Evolutionary conservation across 2,113 vertebrate species (phyloP), one percentile per base, ranked within the genome.

Genomic region (Aegotheles bennettii): DNA sequence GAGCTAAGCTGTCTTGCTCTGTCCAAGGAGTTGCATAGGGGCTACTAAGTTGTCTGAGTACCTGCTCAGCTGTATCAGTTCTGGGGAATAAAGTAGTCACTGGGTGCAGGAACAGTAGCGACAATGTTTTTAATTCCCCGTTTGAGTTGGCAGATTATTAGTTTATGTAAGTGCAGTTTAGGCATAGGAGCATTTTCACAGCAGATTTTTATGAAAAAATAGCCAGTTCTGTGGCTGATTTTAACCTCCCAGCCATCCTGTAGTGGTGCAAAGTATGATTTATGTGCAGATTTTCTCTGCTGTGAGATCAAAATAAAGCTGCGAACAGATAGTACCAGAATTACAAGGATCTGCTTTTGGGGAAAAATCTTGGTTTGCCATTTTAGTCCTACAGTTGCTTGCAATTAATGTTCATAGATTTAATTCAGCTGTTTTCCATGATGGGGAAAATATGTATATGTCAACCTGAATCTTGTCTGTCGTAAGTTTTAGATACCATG

Each of bases 241-340:
- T 53, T 87, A 73, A 74, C 28, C 43, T 85, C 11, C 16, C n/a
- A 80, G 28, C 57, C 29, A 12, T 79, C 76, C 85, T 93, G 21
- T 53, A 68, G 25, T 60, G 21, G 31, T 85, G 31, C 28, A 71
- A 82, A 82, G 13, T 68, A 24, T 64, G 36, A 57, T 67, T 77
- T 93, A 40, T 43, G 31, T 93, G 26, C 26, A 26, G 38, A 69
- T 91, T 82, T 93, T 73, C 61, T 61, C 48, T 85, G 42, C 56
- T 77, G 26, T 75, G 61, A 70, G 40, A 63, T 84, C 42, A 85
- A 60, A 91, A 82, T 76, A 67, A 89, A 93, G 25, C 48, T 95
- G n/a, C 0, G 0, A 84, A 50, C 16, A 38, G 31, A 53, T 31
- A 85, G 26, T 50, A 47, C 47, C 9, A 6, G 18, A 21, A 1